Conservation (phyloP, 2,797 vertebrate genomes). For the Notolabrus celidotus region DNA sequence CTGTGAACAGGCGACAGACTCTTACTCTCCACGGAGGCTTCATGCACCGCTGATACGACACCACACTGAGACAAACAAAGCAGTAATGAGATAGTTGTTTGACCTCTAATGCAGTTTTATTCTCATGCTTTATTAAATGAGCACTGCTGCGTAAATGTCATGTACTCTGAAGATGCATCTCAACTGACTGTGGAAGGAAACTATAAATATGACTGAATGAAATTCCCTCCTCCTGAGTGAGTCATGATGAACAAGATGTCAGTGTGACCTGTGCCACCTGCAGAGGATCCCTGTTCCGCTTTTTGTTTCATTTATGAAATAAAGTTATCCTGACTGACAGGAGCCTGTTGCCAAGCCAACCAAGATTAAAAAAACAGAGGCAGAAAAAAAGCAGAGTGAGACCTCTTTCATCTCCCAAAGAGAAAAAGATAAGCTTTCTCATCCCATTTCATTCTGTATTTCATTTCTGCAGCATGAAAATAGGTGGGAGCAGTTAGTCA, state of each 20-base stretch:
- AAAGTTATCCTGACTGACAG: conserved; percentile 48
- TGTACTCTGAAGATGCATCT: not conserved
- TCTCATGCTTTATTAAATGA: conserved; percentile 22
- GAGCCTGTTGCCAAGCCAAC: conserved; percentile 37
- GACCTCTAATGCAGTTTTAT: conserved; percentile 12
- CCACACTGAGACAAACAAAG: conserved; percentile 13
- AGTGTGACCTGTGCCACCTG: conserved; percentile 8
- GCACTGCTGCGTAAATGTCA: not conserved
- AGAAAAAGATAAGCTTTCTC: conserved; percentile 57
- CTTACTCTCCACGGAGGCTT: not conserved
- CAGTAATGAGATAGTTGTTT: conserved; percentile 21
- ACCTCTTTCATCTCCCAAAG: conserved; percentile 48
- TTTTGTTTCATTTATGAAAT: conserved; percentile 9
- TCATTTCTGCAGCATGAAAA: conserved; percentile 48
- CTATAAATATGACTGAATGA: not conserved
- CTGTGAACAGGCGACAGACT: not conserved
- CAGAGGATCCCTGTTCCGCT: not conserved
- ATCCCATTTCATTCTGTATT: conserved; percentile 50
- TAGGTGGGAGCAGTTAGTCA: conserved; percentile 33
- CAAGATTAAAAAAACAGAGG: conserved; percentile 2
- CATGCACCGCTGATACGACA: not conserved
- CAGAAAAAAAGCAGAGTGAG: conserved; percentile 19
- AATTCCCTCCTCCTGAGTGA: not conserved
- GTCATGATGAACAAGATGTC: conserved; percentile 5
- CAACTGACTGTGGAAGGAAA: not conserved